phyloP scores from a whole-genome alignment of 2,888 invertebrate genomes.

The Ashinkailepas kermadecensis region DNA sequence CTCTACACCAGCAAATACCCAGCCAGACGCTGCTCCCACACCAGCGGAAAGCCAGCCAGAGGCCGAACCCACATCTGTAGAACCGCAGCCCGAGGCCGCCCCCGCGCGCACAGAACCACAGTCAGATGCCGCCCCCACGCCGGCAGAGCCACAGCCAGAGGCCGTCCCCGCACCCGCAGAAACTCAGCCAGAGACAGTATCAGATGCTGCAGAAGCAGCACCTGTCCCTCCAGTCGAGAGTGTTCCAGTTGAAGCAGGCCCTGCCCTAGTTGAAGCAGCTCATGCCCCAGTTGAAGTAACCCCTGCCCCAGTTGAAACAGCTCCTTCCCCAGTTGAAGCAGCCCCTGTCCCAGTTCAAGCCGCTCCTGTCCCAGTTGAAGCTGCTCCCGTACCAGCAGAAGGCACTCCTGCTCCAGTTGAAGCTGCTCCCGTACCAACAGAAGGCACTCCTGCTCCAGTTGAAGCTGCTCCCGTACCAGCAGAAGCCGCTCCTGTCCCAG shows the following conservation, averaged over 20 bases:
- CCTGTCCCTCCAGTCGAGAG: neutral
- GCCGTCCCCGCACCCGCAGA: neutral
- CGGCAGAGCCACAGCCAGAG: neutral
- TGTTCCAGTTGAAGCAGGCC: too few relatives aligned
- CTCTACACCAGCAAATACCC: too few relatives aligned
- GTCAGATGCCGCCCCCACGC: neutral
- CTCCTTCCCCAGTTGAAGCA: neutral
- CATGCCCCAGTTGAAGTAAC: neutral
- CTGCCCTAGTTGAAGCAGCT: neutral
- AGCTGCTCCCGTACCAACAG: neutral
- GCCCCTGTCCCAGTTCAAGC: neutral
- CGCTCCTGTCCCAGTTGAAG: neutral
- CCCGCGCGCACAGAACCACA: neutral
- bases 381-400: neutral
- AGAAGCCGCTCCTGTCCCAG: neutral
- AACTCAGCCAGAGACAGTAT: neutral
- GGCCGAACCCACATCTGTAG: neutral
- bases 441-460: neutral
- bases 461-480: neutral
- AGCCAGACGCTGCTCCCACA: too few relatives aligned
- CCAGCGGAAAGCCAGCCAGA: too few relatives aligned
- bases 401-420: neutral
- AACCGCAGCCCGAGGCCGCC: neutral
- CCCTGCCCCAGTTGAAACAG: neutral
- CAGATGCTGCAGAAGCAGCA: neutral